Percentiles rank a stretch among this genome's conserved stretches.
These are phyloP conservation scores for Loris lydekkerianus DNA, from an alignment of 2,797 vertebrate genomes.

Conservation along the genomic window DNA sequence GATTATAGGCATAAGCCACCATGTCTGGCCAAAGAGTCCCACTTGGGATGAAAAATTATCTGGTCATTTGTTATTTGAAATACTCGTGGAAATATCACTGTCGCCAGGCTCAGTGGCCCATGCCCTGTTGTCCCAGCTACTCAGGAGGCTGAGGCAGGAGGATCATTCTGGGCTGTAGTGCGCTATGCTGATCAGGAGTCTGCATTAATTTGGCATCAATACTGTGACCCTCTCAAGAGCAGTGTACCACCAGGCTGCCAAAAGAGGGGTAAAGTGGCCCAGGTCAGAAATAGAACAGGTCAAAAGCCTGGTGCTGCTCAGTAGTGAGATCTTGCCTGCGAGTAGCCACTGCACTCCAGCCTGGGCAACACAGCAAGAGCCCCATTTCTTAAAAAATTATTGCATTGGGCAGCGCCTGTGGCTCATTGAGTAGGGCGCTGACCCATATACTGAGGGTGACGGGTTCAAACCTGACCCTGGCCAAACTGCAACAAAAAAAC, in stretches of 20 bases:
- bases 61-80: slow-evolving; percentile 23
- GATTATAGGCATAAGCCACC: too few species aligned
- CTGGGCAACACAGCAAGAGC: background rate
- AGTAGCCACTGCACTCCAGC: background rate
- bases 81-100: background rate
- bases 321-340: background rate
- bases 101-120: background rate
- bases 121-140: background rate
- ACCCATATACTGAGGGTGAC: too few species aligned
- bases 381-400: too few species aligned
- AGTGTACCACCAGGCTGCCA: background rate
- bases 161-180: background rate
- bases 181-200: background rate
- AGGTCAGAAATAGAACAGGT: background rate
- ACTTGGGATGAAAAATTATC: background rate
- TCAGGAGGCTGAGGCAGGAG: background rate
- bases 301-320: background rate
- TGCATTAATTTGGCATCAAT: background rate
- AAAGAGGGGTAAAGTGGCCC: background rate
- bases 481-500: too few species aligned
- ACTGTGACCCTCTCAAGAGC: background rate
- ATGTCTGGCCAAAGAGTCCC: background rate
- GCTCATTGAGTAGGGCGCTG: too few species aligned
- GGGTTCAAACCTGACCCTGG: too few species aligned
- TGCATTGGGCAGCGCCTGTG: too few species aligned